Conservation (phyloP, 1,140 invertebrate species). For the Cylas formicarius region DNA sequence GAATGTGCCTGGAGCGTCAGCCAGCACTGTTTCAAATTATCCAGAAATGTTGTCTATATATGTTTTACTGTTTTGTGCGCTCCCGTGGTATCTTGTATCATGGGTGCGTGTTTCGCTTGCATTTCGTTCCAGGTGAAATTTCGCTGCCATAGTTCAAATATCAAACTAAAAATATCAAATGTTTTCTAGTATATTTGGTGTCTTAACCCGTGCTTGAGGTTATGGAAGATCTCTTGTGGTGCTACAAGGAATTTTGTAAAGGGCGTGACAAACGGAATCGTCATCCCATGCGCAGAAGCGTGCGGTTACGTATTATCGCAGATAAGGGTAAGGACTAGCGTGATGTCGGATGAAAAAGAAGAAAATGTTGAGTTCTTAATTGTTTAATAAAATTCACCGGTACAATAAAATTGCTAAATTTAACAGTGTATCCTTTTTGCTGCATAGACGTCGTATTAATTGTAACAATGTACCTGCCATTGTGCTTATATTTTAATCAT, state of each 20-base stretch:
- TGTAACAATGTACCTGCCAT: too few species aligned
- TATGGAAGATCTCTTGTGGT: constrained; percentile 60
- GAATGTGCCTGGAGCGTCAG: constrained; percentile 70
- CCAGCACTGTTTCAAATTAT: constrained; percentile 58
- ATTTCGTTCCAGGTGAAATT: constrained; percentile 59
- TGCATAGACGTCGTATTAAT: too few species aligned
- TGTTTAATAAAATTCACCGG: constrained; percentile 15
- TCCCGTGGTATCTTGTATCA: constrained; percentile 57
- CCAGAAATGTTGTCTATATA: constrained; percentile 64
- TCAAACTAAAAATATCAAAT: constrained; percentile 16
- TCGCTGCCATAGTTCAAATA: neutral
- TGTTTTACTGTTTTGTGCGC: constrained; percentile 59
- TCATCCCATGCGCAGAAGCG: constrained; percentile 55
- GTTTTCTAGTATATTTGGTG: constrained; percentile 71
- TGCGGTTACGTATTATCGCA: constrained; percentile 58
- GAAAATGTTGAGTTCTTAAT: constrained; percentile 44
- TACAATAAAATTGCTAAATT: too few species aligned
- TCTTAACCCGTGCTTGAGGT: constrained; percentile 54
- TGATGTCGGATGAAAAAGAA: constrained; percentile 35
- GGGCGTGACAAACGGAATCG: constrained; percentile 52
- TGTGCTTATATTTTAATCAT: too few species aligned
- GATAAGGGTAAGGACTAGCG: constrained; percentile 45
- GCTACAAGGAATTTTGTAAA: constrained; percentile 51
- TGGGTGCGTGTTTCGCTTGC: constrained; percentile 67
- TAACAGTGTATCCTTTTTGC: too few species aligned